Conservation (phyloP, 2,113 vertebrate genomes). For the Alectura lathami region DNA sequence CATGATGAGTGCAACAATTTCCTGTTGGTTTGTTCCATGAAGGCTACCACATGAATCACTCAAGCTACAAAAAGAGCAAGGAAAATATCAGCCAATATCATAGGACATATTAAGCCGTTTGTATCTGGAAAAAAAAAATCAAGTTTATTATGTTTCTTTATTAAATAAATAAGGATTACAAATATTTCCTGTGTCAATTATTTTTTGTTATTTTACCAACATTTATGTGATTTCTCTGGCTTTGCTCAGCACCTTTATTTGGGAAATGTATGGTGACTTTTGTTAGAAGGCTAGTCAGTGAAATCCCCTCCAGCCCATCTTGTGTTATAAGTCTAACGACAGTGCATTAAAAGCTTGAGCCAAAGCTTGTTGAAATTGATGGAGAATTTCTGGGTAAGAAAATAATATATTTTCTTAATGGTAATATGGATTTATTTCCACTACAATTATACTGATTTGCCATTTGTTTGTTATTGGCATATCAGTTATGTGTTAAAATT, state of each 20-base stretch:
- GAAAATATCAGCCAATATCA: conserved; percentile 59
- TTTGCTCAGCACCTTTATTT: background rate
- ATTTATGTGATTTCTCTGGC: background rate
- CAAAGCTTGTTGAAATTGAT: background rate
- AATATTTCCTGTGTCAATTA: conserved; percentile 13
- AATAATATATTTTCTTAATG: background rate
- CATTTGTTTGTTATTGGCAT: background rate
- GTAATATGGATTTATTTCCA: background rate
- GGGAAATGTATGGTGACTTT: background rate
- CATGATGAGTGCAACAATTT: conserved; percentile 42
- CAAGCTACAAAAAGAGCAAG: conserved; percentile 41
- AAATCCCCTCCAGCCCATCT: background rate
- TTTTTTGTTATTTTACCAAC: background rate
- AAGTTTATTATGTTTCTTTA: conserved; percentile 66
- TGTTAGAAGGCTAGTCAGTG: background rate
- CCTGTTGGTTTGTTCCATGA: conserved; percentile 54
- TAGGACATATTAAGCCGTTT: conserved; percentile 59
- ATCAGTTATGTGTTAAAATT: background rate
- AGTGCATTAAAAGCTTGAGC: background rate
- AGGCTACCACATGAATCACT: conserved; percentile 45
- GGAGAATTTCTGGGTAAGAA: background rate
- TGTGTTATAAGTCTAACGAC: background rate
- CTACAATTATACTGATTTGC: background rate
- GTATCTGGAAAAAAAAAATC: conserved; percentile 52
- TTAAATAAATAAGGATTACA: conserved; percentile 67